phyloP scores from a whole-genome alignment of 2,888 invertebrate genomes.

The Acronicta aceris region DNA sequence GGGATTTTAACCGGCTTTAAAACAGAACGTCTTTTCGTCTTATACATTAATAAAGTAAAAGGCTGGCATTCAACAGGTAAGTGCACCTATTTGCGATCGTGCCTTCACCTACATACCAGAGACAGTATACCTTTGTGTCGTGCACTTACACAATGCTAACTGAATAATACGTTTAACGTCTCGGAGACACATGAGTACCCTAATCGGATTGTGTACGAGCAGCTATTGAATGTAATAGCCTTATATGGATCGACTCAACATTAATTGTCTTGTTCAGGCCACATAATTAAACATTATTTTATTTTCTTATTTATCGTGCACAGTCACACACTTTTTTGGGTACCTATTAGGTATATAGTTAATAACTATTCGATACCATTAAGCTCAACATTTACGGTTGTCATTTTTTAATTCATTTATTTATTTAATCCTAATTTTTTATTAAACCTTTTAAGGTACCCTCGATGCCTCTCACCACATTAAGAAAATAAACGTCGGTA shows the following conservation, averaged over 20 bases:
- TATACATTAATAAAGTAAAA: conserved; percentile 28
- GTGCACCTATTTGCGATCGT: conserved; percentile 30
- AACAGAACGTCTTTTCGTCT: background rate
- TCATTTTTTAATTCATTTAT: too few relatives aligned
- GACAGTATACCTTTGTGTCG: conserved; percentile 26
- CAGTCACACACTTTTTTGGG: too few relatives aligned
- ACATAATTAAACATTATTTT: background rate
- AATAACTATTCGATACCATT: too few relatives aligned
- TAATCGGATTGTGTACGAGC: conserved; percentile 37
- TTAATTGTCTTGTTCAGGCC: background rate
- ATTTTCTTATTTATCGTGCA: background rate
- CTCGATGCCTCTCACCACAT: too few relatives aligned
- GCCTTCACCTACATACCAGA: conserved; percentile 13
- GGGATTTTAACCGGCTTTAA: conserved; percentile 13
- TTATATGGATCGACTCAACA: conserved; percentile 8
- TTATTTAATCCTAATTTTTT: too few relatives aligned
- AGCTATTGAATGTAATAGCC: conserved; percentile 10
- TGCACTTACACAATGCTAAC: conserved; percentile 37
- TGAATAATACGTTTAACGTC: conserved; percentile 32
- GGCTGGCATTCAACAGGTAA: conserved; percentile 57
- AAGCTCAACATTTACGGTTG: too few relatives aligned
- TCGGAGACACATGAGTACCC: background rate
- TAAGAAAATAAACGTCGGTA: too few relatives aligned
- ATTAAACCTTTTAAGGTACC: too few relatives aligned
- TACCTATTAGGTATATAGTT: too few relatives aligned